A percentile compares a stretch with the other conserved stretches of the same genome.
These are phyloP conservation scores for Ostrea denselamellosa DNA, from an alignment of 1,140 invertebrate species.

Conservation along the genomic window DNA sequence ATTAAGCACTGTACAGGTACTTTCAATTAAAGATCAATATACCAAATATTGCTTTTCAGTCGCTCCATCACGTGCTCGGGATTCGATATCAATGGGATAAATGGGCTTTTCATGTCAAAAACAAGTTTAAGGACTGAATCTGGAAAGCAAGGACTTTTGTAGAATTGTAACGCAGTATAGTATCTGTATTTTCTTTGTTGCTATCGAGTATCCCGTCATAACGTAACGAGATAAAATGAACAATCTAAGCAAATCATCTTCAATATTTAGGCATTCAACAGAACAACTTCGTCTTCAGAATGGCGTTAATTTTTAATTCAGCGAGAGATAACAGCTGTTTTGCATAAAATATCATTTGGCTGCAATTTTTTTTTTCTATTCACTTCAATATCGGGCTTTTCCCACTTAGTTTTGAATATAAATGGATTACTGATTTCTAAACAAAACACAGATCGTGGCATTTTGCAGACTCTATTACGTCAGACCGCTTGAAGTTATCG, in stretches of 20 bases:
- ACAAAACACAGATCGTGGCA: background rate
- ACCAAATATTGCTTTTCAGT: conserved; percentile 33
- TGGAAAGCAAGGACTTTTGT: conserved; percentile 28
- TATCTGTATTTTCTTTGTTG: background rate
- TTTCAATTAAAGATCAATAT: conserved; percentile 39
- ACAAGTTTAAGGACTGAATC: conserved; percentile 19
- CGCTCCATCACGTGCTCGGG: background rate
- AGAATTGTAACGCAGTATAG: conserved; percentile 9
- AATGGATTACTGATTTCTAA: conserved; percentile 33
- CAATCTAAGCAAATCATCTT: conserved; percentile 27
- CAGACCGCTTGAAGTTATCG: background rate
- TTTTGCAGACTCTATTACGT: background rate
- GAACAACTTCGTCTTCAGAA: conserved; percentile 4
- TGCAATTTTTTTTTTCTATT: conserved; percentile 19
- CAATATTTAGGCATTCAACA: conserved; percentile 37
- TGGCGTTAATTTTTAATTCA: conserved; percentile 23
- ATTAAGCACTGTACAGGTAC: conserved; percentile 32
- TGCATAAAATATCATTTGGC: conserved; percentile 15
- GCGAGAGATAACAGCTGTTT: conserved; percentile 13
- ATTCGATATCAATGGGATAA: conserved; percentile 29
- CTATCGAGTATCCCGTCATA: conserved; percentile 15
- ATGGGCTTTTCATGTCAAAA: conserved; percentile 39
- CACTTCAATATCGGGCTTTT: background rate
- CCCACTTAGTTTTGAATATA: background rate
- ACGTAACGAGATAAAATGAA: conserved; percentile 2